Conservation (phyloP, 2,113 vertebrate species). For the Sylvilagus bachmani region DNA sequence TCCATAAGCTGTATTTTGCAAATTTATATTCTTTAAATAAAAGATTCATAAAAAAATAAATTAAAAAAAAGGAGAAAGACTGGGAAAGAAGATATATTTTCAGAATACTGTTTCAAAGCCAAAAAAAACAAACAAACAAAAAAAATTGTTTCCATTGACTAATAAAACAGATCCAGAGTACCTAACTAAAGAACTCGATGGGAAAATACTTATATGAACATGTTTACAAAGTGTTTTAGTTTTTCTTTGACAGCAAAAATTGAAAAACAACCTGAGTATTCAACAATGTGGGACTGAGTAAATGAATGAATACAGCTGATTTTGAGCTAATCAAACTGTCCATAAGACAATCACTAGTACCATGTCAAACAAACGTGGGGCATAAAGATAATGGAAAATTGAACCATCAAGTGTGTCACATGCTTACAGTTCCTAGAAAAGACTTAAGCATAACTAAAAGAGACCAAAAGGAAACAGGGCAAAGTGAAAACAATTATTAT, state of each 20-base stretch:
- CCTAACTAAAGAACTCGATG: neutral
- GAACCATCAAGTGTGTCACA: neutral
- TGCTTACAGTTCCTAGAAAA: neutral
- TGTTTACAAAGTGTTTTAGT: constrained; percentile 33
- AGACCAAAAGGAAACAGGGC: neutral
- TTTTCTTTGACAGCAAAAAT: constrained; percentile 22
- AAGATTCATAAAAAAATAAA: too few relatives aligned
- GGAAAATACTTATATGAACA: neutral
- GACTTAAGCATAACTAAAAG: neutral
- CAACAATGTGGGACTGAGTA: neutral
- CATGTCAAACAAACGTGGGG: neutral
- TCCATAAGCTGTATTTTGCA: too few relatives aligned
- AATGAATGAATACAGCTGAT: neutral
- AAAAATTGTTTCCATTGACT: neutral
- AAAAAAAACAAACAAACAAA: too few relatives aligned
- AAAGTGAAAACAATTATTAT: constrained; percentile 20
- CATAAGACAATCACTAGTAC: neutral
- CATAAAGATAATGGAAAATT: constrained; percentile 4
- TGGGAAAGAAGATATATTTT: too few relatives aligned
- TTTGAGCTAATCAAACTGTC: neutral
- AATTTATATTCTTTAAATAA: too few relatives aligned
- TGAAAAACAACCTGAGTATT: neutral
- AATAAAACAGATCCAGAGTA: neutral
- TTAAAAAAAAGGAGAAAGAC: too few relatives aligned
- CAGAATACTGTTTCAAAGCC: too few relatives aligned